phyloP scores from a whole-genome alignment of 2,113 vertebrate genomes.

The Cynopterus brachyotis region DNA sequence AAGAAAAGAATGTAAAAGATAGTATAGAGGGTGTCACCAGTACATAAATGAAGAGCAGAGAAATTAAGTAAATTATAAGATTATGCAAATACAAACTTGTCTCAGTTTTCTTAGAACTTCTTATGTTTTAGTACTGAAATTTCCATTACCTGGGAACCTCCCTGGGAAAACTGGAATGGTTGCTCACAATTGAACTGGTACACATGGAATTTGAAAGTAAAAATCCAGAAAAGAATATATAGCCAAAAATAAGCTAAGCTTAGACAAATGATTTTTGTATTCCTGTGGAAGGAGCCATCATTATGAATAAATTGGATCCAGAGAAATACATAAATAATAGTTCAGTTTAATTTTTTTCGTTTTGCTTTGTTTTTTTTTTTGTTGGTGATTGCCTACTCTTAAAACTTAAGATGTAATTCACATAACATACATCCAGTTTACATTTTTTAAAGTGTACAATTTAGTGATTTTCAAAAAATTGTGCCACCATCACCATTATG shows the following conservation, averaged over 20 bases:
- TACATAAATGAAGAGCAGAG: background rate
- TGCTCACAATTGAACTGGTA: background rate
- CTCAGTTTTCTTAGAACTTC: background rate
- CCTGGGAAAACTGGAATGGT: background rate
- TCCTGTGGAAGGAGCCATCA: background rate
- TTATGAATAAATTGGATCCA: background rate
- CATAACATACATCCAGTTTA: background rate
- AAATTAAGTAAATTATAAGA: background rate
- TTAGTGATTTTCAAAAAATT: background rate
- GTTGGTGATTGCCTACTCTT: background rate
- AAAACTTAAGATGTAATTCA: background rate
- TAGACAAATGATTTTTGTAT: background rate
- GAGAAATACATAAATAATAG: background rate
- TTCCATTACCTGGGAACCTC: background rate
- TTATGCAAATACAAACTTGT: background rate
- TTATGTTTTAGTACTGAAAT: background rate
- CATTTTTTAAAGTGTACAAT: background rate
- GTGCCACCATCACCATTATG: background rate
- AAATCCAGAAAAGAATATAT: background rate
- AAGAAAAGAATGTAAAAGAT: background rate
- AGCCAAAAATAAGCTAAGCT: background rate
- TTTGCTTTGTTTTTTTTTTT: slow-evolving; percentile 15
- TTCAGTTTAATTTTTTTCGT: background rate
- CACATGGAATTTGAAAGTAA: background rate
- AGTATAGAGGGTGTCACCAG: background rate